Percentiles rank a stretch among this genome's conserved stretches.
phyloP scores from a whole-genome alignment of 2,797 vertebrate species.

The Protosalanx chinensis region DNA sequence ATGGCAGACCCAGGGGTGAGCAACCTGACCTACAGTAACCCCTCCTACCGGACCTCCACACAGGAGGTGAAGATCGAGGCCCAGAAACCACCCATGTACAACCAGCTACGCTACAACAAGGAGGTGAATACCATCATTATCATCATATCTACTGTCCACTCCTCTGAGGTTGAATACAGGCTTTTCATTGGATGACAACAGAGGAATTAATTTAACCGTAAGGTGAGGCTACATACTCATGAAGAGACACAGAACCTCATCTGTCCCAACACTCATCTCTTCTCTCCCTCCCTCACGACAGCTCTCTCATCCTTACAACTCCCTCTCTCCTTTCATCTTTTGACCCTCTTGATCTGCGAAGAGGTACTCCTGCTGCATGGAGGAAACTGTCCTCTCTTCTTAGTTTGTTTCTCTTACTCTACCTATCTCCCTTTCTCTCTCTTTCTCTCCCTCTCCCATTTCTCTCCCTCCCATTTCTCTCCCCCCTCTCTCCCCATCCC shows the following conservation, averaged over 20 bases:
- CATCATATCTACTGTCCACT: no score
- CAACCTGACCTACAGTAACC: conserved; percentile 97
- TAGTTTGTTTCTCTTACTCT: conserved; percentile 10
- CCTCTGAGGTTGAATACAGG: not conserved
- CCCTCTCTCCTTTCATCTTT: conserved; percentile 99
- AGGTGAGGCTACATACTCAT: conserved; percentile 4
- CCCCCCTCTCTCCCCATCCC: conserved; percentile 7
- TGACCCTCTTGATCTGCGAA: conserved; percentile 77
- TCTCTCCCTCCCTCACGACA: conserved; percentile 76
- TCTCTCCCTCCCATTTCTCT: not conserved
- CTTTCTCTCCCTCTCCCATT: not conserved
- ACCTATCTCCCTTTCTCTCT: not conserved
- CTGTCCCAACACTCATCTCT: conserved; percentile 9
- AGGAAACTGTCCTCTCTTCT: conserved; percentile 29
- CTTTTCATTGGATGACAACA: no score
- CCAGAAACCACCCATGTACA: conserved; percentile 90
- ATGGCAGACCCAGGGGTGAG: conserved; percentile 89
- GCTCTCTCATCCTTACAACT: conserved; percentile 94
- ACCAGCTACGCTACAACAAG: conserved; percentile 94
- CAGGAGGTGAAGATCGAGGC: conserved; percentile 98
- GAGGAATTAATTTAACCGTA: no score
- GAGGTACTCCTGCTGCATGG: conserved; percentile 73
- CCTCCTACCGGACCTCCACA: conserved; percentile 93
- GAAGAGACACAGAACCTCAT: conserved; percentile 14
- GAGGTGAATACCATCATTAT: conserved; percentile 74